A percentile compares a stretch with the other conserved stretches of the same genome.
phyloP scores from a whole-genome alignment of 64 coral and sea anemone species.

The Actinia tenebrosa region DNA sequence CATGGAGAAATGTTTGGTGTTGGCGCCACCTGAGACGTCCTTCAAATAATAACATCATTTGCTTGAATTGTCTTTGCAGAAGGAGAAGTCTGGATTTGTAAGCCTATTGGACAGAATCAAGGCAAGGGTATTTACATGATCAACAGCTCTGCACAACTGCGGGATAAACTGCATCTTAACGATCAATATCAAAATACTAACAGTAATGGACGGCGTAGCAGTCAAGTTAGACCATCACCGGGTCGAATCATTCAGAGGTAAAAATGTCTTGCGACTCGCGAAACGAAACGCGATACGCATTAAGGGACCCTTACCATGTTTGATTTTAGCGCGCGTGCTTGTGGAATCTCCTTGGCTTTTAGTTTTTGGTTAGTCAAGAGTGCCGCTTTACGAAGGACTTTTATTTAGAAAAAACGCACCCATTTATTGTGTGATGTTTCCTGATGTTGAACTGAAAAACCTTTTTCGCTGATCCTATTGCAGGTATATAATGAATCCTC shows the following conservation, averaged over 20 bases:
- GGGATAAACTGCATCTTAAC: slow-evolving; percentile 58
- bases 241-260: slow-evolving; percentile 92
- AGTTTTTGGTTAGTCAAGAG: too few species aligned
- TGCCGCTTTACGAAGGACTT: too few species aligned
- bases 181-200: background rate
- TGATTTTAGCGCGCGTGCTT: too few species aligned
- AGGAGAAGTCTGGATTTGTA: slow-evolving; percentile 97
- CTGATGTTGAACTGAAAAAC: too few species aligned
- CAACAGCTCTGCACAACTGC: slow-evolving; percentile 53
- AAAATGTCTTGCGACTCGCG: background rate
- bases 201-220: slow-evolving; percentile 4
- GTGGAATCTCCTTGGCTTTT: too few species aligned
- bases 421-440: background rate
- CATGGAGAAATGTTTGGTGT: too few species aligned
- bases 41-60: background rate
- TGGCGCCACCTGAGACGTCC: too few species aligned
- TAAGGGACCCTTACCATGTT: too few species aligned
- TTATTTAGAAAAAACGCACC: background rate
- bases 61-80: slow-evolving; percentile 20
- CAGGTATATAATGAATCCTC: slow-evolving; percentile 91
- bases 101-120: slow-evolving; percentile 93
- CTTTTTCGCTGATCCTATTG: background rate
- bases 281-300: too few species aligned
- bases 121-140: slow-evolving; percentile 94
- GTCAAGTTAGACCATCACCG: slow-evolving; percentile 38